Base-by-base conservation (phyloP, 2,797 vertebrate genomes). In the Cyprinodon diabolis region DNA sequence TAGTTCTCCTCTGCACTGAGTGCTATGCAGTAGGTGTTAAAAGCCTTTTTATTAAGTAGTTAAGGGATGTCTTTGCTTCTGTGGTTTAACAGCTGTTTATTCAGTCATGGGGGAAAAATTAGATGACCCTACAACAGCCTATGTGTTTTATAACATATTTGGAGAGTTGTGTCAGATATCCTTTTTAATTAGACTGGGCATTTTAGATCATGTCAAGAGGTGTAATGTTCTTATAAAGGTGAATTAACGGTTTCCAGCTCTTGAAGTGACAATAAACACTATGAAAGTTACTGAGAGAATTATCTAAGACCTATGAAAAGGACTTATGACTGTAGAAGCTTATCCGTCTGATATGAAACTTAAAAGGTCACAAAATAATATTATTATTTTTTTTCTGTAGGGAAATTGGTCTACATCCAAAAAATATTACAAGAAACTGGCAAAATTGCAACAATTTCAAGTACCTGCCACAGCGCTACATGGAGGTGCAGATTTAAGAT, bases 1-100 rank as follows among this genome's bases (percentile, higher is more conserved):
- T 80, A 69, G 65, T 77, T 57, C 30, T 4, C 68, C 79, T 74
- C 68, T 55, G 10, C 35, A 13, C 55, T 74, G 30, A 88, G 75
- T n/a, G 14, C 37, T 52, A 83, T 88, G 76, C 81, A 83, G 56
- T 19, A 74, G 79, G 70, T 81, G 86, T 75, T 84, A 76, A 86
- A 88, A 89, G 80, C 66, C 12, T 76, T n/a, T 23, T 65, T 45
- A 65, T 45, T 45, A 65, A 65, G 19, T 65, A 45, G 58, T 1
- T 40, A 58, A 83, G 71, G 23, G 78, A 71, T 43, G 8, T 48
- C 56, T 54, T 51, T 71, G 40, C 2, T n/a, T 63, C 52, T 66
- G 25, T 47, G 25, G 47, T 80, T 7, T 30, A 13, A 43, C 47
- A 69, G 66, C 68, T 76, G 40, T 66, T 63, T 21, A 56, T 62